Percentiles rank a stretch among this genome's conserved stretches.
Conservation (phyloP, 2,888 invertebrate genomes). For the Pinctada fucata region DNA sequence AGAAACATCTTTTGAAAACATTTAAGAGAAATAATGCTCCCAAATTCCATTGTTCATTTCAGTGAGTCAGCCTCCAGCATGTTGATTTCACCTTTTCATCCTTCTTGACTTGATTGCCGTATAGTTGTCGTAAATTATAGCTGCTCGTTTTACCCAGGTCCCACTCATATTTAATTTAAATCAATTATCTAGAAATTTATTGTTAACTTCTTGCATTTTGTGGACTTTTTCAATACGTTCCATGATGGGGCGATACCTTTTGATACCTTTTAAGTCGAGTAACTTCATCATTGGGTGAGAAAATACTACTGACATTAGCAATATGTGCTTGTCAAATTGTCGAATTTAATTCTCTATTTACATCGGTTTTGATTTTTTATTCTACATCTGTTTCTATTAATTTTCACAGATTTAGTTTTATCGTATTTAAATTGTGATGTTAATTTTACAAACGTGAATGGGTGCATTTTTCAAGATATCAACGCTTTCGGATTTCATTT, state of each 20-base stretch:
- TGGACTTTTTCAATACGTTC: neutral
- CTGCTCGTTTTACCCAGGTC: neutral
- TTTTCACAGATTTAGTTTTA: constrained; percentile 1
- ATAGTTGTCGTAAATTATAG: neutral
- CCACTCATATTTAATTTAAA: neutral
- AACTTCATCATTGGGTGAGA: neutral
- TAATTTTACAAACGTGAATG: neutral
- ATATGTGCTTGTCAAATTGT: neutral
- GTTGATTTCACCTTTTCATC: too few species aligned
- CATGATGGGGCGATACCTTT: neutral
- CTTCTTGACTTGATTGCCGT: neutral
- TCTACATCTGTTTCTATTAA: constrained; percentile 1
- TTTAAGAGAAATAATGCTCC: too few species aligned
- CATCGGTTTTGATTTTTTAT: neutral
- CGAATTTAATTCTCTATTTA: neutral
- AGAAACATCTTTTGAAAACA: too few species aligned
- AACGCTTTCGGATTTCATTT: too few species aligned
- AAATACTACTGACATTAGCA: neutral
- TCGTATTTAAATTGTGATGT: neutral
- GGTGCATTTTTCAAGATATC: too few species aligned
- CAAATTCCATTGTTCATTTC: too few species aligned
- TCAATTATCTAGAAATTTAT: neutral
- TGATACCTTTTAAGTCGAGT: neutral
- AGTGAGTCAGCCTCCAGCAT: too few species aligned
- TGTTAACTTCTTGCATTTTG: neutral